Conservation (phyloP, 2,797 vertebrate species). For the Megalops cyprinoides region DNA sequence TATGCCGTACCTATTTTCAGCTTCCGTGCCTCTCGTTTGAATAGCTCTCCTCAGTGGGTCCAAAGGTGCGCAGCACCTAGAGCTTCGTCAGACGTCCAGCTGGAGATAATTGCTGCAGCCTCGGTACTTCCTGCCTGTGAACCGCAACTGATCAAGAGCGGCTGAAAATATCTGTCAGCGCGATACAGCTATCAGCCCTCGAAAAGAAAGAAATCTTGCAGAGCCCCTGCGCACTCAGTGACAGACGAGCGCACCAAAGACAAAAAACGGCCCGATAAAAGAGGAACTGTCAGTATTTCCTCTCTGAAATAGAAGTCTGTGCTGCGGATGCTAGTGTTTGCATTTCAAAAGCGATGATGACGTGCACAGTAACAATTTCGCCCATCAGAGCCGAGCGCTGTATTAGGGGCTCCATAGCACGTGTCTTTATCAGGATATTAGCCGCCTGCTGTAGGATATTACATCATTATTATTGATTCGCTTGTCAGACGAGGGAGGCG, state of each 20-base stretch:
- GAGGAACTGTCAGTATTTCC: background rate
- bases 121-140: background rate
- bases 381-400: background rate
- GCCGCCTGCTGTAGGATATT: background rate
- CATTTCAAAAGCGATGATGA: background rate
- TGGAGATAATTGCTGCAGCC: background rate
- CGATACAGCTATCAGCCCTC: background rate
- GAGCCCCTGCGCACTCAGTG: background rate
- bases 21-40: slow-evolving; percentile 4
- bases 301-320: background rate
- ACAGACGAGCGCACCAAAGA: background rate
- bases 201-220: too few species aligned
- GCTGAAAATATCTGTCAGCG: slow-evolving; percentile 2
- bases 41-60: background rate
- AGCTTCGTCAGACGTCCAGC: background rate
- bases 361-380: background rate
- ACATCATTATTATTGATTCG: slow-evolving; percentile 18
- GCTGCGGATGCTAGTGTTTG: background rate
- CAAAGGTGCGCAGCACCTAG: background rate
- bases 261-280: background rate
- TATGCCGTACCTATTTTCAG: background rate
- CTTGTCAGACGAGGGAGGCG: background rate
- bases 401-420: background rate
- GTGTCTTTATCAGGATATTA: background rate
- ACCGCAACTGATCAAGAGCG: background rate